These are phyloP conservation scores for Cheumatopsyche charites DNA, from an alignment of 1,140 invertebrate genomes.

Conservation along the genomic window DNA sequence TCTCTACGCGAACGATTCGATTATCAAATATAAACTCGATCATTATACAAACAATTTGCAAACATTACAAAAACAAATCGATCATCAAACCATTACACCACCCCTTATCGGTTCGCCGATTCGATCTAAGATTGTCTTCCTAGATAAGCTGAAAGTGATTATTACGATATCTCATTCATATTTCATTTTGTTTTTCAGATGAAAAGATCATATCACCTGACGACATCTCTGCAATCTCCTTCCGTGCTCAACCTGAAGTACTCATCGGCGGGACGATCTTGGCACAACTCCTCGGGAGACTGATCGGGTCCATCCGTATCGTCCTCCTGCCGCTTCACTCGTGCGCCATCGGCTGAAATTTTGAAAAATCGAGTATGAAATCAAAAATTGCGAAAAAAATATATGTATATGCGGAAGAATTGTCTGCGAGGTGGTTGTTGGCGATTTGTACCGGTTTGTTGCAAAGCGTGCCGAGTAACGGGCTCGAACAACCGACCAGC, in stretches of 20 bases:
- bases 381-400: neutral
- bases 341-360: slow-evolving; percentile 54
- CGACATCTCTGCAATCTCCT: slow-evolving; percentile 89
- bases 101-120: too few species aligned
- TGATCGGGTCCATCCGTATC: slow-evolving; percentile 67
- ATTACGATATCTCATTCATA: neutral
- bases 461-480: slow-evolving; percentile 21
- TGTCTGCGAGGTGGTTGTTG: neutral
- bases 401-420: neutral
- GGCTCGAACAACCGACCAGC: slow-evolving; percentile 21
- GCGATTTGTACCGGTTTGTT: slow-evolving; percentile 21
- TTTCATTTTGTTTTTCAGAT: neutral
- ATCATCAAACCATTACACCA: too few species aligned
- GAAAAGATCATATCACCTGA: slow-evolving; percentile 69
- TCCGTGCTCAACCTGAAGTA: slow-evolving; percentile 86
- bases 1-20: too few species aligned
- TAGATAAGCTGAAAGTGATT: neutral
- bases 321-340: slow-evolving; percentile 69
- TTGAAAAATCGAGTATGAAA: slow-evolving; percentile 47
- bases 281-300: slow-evolving; percentile 83
- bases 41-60: too few species aligned
- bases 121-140: neutral
- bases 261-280: slow-evolving; percentile 84
- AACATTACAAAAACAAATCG: too few species aligned
- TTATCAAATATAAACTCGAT: too few species aligned